These are phyloP conservation scores for Tetragnatha montana DNA, from an alignment of 2,888 invertebrate species.

Conservation along the genomic window DNA sequence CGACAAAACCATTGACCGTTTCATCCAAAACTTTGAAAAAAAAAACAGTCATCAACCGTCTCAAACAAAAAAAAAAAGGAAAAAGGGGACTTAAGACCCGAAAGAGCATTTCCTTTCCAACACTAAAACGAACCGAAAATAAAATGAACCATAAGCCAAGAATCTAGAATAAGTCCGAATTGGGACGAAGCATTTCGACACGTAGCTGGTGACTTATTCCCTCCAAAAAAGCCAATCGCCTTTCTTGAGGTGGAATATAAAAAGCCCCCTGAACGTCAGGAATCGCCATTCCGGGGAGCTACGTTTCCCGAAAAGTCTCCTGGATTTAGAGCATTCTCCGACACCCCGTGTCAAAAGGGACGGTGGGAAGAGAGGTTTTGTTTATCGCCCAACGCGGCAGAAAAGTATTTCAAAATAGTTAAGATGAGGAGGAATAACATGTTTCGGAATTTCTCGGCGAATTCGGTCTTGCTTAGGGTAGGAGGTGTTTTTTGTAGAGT, in stretches of 20 bases:
- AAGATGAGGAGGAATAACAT: constrained; percentile 14
- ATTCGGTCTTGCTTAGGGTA: constrained; percentile 22
- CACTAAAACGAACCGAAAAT: neutral
- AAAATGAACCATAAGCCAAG: neutral
- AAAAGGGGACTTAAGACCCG: neutral
- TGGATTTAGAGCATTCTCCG: constrained; percentile 12
- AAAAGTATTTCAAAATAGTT: constrained; percentile 42
- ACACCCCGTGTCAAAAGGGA: constrained; percentile 10
- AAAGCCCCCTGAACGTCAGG: neutral
- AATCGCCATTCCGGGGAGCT: neutral
- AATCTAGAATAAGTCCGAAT: constrained; percentile 9
- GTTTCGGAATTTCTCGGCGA: constrained; percentile 16
- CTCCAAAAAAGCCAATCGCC: constrained; percentile 5
- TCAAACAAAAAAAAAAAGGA: neutral
- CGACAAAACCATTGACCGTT: too few species aligned
- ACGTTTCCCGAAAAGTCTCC: neutral
- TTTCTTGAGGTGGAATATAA: neutral
- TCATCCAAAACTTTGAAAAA: too few species aligned
- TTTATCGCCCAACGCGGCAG: neutral
- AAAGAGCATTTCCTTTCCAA: neutral
- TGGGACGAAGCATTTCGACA: constrained; percentile 20
- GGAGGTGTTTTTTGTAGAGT: neutral
- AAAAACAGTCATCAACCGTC: too few species aligned
- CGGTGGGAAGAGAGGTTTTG: constrained; percentile 12
- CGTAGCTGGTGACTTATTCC: neutral